These are phyloP conservation scores for Andrena dorsata DNA, from an alignment of 2,888 invertebrate species.

Conservation along the genomic window DNA sequence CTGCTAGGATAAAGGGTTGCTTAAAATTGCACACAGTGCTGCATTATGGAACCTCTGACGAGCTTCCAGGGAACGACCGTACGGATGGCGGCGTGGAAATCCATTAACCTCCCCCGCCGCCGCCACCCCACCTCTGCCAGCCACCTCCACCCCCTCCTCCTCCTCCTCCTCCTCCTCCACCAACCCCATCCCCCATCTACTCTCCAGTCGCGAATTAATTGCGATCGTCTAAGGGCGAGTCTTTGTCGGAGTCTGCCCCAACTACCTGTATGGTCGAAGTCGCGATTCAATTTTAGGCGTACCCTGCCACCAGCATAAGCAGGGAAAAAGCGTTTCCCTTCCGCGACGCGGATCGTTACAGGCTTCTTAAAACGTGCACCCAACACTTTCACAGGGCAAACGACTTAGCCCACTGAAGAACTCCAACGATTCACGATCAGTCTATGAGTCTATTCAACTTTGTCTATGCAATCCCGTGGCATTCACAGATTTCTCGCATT, in stretches of 20 bases:
- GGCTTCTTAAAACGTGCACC: neutral
- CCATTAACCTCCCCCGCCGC: slow-evolving; percentile 79
- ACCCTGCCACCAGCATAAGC: slow-evolving; percentile 37
- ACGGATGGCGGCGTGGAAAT: slow-evolving; percentile 82
- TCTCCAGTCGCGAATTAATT: slow-evolving; percentile 83
- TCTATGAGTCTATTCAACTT: neutral
- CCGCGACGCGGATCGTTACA: neutral
- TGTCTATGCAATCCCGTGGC: neutral
- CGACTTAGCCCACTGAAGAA: neutral
- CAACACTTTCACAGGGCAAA: neutral
- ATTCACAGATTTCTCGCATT: neutral
- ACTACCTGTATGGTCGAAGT: slow-evolving; percentile 72
- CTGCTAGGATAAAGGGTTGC: slow-evolving; percentile 83
- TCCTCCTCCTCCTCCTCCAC: slow-evolving; percentile 12
- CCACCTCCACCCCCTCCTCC: neutral
- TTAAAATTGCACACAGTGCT: slow-evolving; percentile 84
- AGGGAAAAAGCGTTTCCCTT: slow-evolving; percentile 14
- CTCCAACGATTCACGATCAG: neutral
- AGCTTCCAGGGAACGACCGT: slow-evolving; percentile 80
- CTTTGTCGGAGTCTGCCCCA: slow-evolving; percentile 75
- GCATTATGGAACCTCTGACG: slow-evolving; percentile 84
- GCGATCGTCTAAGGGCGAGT: slow-evolving; percentile 82
- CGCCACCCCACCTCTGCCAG: slow-evolving; percentile 30
- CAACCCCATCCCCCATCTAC: slow-evolving; percentile 62
- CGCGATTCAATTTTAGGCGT: slow-evolving; percentile 68